A percentile compares a stretch with the other conserved stretches of the same genome.
Conservation (phyloP, 2,797 vertebrate genomes). For the Florisuga fusca region DNA sequence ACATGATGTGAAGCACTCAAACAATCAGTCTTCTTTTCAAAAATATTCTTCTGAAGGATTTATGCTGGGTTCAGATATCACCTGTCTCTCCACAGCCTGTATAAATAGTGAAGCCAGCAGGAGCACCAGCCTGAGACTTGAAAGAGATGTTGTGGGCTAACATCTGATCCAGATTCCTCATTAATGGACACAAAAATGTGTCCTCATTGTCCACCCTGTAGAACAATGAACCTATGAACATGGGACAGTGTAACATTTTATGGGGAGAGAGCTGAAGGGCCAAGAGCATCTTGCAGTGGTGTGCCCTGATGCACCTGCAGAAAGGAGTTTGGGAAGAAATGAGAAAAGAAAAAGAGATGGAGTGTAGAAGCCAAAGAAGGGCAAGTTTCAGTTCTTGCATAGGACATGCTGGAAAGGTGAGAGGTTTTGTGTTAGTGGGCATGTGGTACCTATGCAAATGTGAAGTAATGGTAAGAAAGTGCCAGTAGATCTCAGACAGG, state of each 20-base stretch:
- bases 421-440: background rate
- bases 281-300: background rate
- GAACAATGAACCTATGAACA: background rate
- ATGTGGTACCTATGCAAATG: background rate
- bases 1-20: constrained; percentile 29
- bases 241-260: background rate
- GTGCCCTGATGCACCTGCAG: background rate
- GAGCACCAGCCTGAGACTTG: background rate
- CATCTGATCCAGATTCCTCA: constrained; percentile 20
- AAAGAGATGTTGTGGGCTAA: background rate
- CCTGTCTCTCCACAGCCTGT: constrained; percentile 40
- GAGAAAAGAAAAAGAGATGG: background rate
- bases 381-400: background rate
- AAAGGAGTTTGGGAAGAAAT: background rate
- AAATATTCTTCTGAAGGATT: constrained; percentile 8
- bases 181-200: background rate
- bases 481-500: background rate
- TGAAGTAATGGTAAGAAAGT: background rate
- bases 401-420: background rate
- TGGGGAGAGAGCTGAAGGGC: background rate
- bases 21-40: background rate
- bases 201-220: background rate
- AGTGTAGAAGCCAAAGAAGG: background rate
- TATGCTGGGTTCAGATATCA: constrained; percentile 33
- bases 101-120: constrained; percentile 43